phyloP scores from a whole-genome alignment of 2,113 vertebrate species.

The Parotia lawesii region DNA sequence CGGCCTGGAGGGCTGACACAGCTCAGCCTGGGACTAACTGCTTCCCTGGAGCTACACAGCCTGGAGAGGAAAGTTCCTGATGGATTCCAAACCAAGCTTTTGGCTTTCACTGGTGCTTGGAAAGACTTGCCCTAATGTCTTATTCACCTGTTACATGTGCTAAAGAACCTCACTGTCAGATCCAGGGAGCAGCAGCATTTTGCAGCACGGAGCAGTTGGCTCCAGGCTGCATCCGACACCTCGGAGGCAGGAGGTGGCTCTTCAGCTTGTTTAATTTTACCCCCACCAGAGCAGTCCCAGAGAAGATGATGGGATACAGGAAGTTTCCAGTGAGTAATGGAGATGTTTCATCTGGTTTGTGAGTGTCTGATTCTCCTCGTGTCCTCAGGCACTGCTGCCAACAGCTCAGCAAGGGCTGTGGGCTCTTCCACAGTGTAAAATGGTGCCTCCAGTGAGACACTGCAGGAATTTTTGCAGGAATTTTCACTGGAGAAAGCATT shows the following conservation, averaged over 20 bases:
- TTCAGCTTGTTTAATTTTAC: not conserved
- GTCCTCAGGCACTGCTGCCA: not conserved
- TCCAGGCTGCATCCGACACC: not conserved
- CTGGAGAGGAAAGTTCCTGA: constrained; percentile 52
- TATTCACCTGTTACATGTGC: constrained; percentile 67
- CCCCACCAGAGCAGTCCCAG: not conserved
- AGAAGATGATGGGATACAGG: not conserved
- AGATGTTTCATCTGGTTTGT: not conserved
- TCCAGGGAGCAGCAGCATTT: constrained; percentile 4
- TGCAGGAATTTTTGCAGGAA: not conserved
- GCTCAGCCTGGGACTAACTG: constrained; percentile 13
- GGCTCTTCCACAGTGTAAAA: not conserved
- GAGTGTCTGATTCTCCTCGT: not conserved
- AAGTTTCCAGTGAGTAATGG: not conserved
- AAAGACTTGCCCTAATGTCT: constrained; percentile 64
- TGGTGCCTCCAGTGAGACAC: not conserved
- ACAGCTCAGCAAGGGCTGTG: not conserved
- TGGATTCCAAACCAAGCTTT: constrained; percentile 59
- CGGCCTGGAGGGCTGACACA: constrained; percentile 3
- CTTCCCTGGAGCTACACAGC: constrained; percentile 33
- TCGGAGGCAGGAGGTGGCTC: not conserved
- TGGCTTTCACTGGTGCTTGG: constrained; percentile 55
- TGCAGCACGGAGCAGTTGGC: not conserved
- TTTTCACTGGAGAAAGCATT: not conserved
- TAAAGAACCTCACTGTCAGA: constrained; percentile 28